phyloP scores from a whole-genome alignment of 2,113 vertebrate species.

The Emydura subglobosa region DNA sequence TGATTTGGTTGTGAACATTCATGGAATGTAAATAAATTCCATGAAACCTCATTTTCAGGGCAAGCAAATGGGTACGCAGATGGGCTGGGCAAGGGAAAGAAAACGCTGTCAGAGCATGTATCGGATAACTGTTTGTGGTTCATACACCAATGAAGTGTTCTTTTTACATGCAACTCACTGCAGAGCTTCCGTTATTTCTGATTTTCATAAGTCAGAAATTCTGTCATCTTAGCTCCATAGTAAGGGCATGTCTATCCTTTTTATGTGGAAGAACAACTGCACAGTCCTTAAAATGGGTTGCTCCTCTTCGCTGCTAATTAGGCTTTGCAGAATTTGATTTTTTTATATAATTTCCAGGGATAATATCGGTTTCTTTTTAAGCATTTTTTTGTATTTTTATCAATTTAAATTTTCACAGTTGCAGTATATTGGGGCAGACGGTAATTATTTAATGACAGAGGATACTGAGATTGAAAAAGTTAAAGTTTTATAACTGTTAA shows the following conservation, averaged over 20 bases:
- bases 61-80: background rate
- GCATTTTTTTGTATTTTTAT: background rate
- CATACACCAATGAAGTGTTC: background rate
- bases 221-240: background rate
- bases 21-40: background rate
- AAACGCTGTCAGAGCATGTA: rapidly evolving
- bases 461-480: background rate
- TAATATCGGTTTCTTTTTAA: background rate
- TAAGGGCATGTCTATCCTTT: background rate
- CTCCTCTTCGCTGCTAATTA: background rate
- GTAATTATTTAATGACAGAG: background rate
- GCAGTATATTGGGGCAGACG: too few species aligned
- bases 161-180: rapidly evolving
- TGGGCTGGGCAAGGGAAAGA: background rate
- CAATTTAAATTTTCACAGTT: background rate
- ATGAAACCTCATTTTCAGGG: background rate
- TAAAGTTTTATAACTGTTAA: background rate
- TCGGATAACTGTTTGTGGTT: background rate
- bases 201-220: background rate
- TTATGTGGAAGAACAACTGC: background rate
- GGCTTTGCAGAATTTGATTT: background rate
- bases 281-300: background rate
- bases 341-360: background rate
- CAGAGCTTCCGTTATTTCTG: background rate
- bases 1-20: background rate